Conservation (phyloP, 2,113 vertebrate species). For the Pyrgilauda ruficollis region DNA sequence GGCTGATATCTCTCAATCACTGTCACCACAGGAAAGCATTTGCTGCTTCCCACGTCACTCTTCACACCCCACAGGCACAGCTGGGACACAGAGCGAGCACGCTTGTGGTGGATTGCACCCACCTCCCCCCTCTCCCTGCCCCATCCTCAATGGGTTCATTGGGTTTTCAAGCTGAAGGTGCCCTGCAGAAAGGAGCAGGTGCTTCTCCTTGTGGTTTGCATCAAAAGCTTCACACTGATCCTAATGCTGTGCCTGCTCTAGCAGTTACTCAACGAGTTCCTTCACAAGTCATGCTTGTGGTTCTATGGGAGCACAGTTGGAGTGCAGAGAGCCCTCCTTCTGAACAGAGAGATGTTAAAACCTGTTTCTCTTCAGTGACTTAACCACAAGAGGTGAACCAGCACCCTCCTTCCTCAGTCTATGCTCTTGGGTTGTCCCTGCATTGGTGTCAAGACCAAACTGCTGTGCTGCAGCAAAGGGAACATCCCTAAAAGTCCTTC, state of each 20-base stretch:
- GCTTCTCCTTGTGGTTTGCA: background rate
- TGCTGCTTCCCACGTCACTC: conserved; percentile 28
- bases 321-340: background rate
- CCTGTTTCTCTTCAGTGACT: background rate
- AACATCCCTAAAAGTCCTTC: background rate
- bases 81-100: background rate
- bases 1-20: conserved; percentile 8
- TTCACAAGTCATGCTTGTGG: background rate
- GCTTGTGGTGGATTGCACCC: fast-evolving
- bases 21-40: conserved; percentile 37
- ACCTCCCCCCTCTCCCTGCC: background rate
- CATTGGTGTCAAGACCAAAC: background rate
- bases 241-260: background rate
- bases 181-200: background rate
- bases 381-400: background rate
- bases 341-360: background rate
- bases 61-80: background rate
- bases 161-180: background rate
- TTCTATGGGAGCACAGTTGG: background rate
- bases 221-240: background rate
- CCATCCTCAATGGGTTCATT: background rate
- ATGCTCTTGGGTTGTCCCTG: background rate
- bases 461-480: fast-evolving
- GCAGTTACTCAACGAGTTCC: background rate
- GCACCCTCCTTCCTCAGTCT: background rate